Conservation (phyloP, 1,140 invertebrate species). For the Drosophila auraria region DNA sequence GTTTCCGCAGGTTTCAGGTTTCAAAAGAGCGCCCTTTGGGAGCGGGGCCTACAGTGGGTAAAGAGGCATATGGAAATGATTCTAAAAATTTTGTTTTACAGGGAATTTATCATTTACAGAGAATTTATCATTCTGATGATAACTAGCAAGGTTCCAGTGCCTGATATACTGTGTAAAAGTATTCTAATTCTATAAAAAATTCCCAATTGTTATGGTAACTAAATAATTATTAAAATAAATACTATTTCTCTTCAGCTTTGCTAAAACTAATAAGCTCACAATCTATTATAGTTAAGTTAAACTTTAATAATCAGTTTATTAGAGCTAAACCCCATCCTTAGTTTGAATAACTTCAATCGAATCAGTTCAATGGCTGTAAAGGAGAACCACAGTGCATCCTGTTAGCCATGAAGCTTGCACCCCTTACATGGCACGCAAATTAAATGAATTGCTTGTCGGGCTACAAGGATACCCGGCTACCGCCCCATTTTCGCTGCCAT, state of each 20-base stretch:
- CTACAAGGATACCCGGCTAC: conserved; percentile 26
- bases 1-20: conserved; percentile 39
- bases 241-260: background rate
- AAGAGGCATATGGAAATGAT: background rate
- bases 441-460: conserved; percentile 79
- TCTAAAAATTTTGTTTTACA: background rate
- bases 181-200: too few relatives aligned
- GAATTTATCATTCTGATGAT: too few relatives aligned
- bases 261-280: background rate
- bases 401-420: conserved; percentile 20
- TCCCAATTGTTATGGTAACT: background rate
- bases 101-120: too few relatives aligned
- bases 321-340: background rate
- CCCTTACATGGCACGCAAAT: conserved; percentile 71
- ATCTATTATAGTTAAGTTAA: background rate
- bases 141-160: too few relatives aligned
- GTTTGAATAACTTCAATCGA: conserved; percentile 9
- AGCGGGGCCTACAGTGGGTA: conserved; percentile 16
- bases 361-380: conserved; percentile 2
- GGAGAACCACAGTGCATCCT: conserved; percentile 35
- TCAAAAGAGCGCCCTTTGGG: conserved; percentile 6
- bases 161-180: too few relatives aligned
- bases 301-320: conserved; percentile 3
- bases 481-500: conserved; percentile 44
- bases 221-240: background rate